Base-by-base conservation (phyloP, 2,113 vertebrate genomes). In the Hemiprocne comata region DNA sequence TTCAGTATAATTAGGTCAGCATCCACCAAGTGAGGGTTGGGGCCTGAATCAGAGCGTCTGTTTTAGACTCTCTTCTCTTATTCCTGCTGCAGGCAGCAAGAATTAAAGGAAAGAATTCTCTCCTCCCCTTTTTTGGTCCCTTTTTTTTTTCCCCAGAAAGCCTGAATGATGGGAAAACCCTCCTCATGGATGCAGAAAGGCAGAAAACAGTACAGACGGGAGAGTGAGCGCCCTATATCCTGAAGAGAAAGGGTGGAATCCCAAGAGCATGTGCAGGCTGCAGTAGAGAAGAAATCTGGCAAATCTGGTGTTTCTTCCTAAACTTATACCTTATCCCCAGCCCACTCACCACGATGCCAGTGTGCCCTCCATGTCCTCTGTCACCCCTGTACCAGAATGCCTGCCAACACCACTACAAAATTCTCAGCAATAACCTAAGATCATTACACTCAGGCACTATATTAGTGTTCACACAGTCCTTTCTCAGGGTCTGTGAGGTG, bases 301-400 rank as follows among this genome's bases (percentile, higher is more conserved):
- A 75, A 54, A 58, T 61, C 3, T 81, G 4, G 3, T 26, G 11
- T 53, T 90, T 69, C n/a, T 57, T 40, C 4, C 29, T 34, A n/a
- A 58, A 54, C 19, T 48, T 66, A 33, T 2, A 51, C 5, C 3
- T 82, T 62, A 33, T 58, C 26, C 10, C 66, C 60, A 70, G 17
- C 21, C 20, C 18, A 53, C 6, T 73, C 16, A 33, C 0, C 0
- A 50, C 18, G 9, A 44, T 66, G 11, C 2, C 72, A 58, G 20
- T 9, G 10, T 79, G 9, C 11, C 25, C 50, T 70, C 20, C 8
- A 17, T 42, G 50, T 60, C 26, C 31, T 66, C 25, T 87, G 25
- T 55, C 42, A 76, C 40, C 13, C 25, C 14, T 33, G 42, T 46
- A 75, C 26, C 20, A 19, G 20, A 82, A 71, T 7, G 6, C 17